Conservation (phyloP, 2,888 invertebrate genomes). For the Halictus quadricinctus region DNA sequence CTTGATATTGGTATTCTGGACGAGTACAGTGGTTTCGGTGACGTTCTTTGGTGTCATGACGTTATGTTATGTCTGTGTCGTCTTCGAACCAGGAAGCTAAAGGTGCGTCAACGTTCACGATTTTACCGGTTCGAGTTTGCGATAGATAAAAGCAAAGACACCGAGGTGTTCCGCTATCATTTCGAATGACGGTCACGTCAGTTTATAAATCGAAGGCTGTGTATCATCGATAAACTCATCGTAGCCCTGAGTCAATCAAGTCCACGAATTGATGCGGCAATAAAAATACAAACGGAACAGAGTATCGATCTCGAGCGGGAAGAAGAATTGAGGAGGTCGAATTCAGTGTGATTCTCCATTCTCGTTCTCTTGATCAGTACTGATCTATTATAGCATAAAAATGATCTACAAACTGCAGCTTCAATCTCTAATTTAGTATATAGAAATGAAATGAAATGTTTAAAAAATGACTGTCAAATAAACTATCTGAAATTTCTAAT, state of each 20-base stretch:
- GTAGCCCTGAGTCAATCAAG: not conserved
- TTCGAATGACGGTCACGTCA: not conserved
- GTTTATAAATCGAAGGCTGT: constrained; percentile 9
- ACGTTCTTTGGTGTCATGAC: not conserved
- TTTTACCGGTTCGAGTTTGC: constrained; percentile 1
- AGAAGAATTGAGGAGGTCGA: not conserved
- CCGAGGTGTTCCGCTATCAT: not conserved
- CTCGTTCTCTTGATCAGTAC: too few species aligned
- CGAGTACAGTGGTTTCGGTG: not conserved
- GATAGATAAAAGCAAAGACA: not conserved
- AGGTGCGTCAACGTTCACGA: not conserved
- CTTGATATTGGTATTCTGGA: not conserved
- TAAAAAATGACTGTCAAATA: too few species aligned
- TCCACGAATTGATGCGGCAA: not conserved
- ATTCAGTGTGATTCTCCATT: too few species aligned
- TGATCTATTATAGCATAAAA: too few species aligned
- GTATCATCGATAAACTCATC: not conserved
- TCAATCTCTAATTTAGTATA: too few species aligned
- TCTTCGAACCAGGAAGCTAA: not conserved
- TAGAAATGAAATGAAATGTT: too few species aligned
- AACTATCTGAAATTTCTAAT: too few species aligned
- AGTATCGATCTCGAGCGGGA: not conserved
- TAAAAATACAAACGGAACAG: not conserved
- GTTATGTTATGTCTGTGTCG: not conserved
- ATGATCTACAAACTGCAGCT: too few species aligned